Evolutionary conservation across 2,797 vertebrate species (phyloP).

Genomic region (Leptoclinus maculatus): DNA sequence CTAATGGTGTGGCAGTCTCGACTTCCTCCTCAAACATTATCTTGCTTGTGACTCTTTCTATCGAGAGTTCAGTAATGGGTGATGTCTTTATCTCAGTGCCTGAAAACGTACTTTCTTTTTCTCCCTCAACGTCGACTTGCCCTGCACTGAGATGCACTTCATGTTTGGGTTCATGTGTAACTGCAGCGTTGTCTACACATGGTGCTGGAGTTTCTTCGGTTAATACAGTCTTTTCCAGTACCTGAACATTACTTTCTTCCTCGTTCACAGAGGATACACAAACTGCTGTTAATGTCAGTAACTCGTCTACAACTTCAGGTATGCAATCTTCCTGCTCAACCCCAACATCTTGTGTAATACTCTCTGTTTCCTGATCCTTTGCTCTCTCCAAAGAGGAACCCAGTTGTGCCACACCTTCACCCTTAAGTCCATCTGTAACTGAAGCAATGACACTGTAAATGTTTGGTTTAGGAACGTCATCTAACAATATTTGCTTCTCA

Average conservation of each 20-base stretch:
- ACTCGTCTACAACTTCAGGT: conserved; percentile 43
- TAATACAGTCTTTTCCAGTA: conserved; percentile 35
- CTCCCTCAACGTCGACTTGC: conserved; percentile 25
- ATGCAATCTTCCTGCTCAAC: conserved; percentile 21
- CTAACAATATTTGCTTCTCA: conserved; percentile 6
- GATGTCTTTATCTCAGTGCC: conserved; percentile 28
- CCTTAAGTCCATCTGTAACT: conserved; percentile 34
- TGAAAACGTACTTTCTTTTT: conserved; percentile 35
- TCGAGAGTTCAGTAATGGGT: conserved; percentile 38
- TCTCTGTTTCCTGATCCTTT: conserved; percentile 24
- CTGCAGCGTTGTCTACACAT: conserved; percentile 20
- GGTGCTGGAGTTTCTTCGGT: conserved; percentile 10
- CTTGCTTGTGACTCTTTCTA: conserved; percentile 24
- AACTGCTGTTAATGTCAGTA: conserved; percentile 46
- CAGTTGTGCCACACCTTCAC: conserved; percentile 11
- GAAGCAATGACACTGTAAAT: conserved; percentile 1
- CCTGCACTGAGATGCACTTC: conserved; percentile 26
- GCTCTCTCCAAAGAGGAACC: conserved; percentile 21
- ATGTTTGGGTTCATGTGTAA: conserved; percentile 49
- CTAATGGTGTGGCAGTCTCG: conserved; percentile 54
- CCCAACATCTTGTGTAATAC: conserved; percentile 1
- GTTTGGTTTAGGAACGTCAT: conserved; percentile 22
- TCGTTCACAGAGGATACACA: conserved; percentile 38
- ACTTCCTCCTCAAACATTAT: conserved; percentile 40
- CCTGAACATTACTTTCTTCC: conserved; percentile 11